These are phyloP conservation scores for Trigoniulus corallinus DNA, from an alignment of 1,140 invertebrate genomes.

Conservation along the genomic window DNA sequence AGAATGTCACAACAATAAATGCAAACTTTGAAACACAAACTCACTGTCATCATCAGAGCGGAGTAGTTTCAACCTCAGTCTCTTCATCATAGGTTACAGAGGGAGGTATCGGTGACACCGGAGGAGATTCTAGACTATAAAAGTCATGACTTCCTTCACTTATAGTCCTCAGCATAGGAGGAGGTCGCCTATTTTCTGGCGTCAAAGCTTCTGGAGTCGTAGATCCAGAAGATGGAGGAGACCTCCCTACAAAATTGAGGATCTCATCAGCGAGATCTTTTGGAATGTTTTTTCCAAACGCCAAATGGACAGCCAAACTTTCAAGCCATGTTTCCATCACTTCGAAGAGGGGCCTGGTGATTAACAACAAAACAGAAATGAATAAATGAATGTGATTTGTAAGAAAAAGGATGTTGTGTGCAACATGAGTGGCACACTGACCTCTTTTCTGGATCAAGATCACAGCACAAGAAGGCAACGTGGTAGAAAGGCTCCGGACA, in stretches of 20 bases:
- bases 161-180: constrained; percentile 27
- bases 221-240: constrained; percentile 32
- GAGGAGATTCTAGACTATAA: constrained; percentile 7
- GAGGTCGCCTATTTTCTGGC: constrained; percentile 19
- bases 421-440: constrained; percentile 16
- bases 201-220: constrained; percentile 36
- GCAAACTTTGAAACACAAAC: too few species aligned
- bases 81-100: background rate
- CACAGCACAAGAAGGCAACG: constrained; percentile 73
- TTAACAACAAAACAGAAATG: constrained; percentile 5
- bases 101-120: background rate
- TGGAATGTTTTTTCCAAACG: constrained; percentile 41
- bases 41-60: too few species aligned
- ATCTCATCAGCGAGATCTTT: constrained; percentile 55
- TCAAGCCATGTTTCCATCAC: constrained; percentile 69
- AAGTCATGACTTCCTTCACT: constrained; percentile 20
- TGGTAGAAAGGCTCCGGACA: constrained; percentile 76
- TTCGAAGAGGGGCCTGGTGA: constrained; percentile 58
- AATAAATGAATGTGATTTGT: background rate
- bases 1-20: too few species aligned
- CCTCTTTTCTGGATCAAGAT: constrained; percentile 70
- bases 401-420: background rate
- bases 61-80: constrained; percentile 3
- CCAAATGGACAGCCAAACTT: constrained; percentile 49
- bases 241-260: constrained; percentile 37